Evolutionary conservation across 2,797 vertebrate species (phyloP).

Genomic region (Clarias laeviceps): DNA sequence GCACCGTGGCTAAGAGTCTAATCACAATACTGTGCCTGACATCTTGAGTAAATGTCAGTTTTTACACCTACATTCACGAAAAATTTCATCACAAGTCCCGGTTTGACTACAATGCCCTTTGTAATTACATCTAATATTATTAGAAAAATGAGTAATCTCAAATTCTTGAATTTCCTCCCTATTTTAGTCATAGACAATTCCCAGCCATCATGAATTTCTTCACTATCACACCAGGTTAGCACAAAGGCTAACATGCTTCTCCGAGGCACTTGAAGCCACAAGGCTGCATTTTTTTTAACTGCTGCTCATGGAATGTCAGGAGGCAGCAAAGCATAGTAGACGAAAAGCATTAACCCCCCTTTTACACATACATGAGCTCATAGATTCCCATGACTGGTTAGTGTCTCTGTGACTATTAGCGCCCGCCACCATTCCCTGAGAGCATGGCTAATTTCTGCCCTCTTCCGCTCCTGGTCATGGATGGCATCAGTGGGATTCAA

Average conservation of each 20-base stretch:
- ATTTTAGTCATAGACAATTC: not conserved
- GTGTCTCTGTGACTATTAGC: not conserved
- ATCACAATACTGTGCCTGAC: no score
- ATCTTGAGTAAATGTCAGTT: no score
- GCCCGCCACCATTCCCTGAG: not conserved
- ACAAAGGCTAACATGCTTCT: not conserved
- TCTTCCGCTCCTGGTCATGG: not conserved
- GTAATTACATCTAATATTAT: not conserved
- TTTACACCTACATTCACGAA: no score
- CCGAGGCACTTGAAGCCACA: not conserved
- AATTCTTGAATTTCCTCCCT: not conserved
- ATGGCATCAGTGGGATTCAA: not conserved
- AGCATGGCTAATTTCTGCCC: not conserved
- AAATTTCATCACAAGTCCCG: no score
- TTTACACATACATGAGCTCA: not conserved
- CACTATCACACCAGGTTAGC: not conserved
- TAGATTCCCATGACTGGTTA: not conserved
- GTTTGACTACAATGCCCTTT: no score
- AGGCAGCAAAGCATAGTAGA: not conserved
- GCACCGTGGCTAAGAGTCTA: no score
- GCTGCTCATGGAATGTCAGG: not conserved
- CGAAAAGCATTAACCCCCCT: not conserved
- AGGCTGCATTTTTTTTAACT: not conserved
- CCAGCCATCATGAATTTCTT: not conserved
- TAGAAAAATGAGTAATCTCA: not conserved